These are phyloP conservation scores for Horisme vitalbata DNA, from an alignment of 2,888 invertebrate species.

Conservation along the genomic window DNA sequence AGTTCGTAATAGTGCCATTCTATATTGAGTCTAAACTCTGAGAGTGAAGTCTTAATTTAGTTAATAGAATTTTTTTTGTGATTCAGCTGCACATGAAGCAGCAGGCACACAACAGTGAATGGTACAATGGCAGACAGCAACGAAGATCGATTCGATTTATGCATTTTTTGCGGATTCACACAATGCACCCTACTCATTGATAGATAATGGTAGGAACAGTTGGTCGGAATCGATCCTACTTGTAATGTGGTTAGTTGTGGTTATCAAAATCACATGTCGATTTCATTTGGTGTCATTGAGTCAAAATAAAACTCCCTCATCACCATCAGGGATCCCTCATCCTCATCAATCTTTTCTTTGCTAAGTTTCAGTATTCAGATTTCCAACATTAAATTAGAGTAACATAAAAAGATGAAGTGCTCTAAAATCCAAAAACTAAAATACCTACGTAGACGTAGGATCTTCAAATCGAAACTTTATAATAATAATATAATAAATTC, in stretches of 20 bases:
- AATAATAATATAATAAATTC: too few species aligned
- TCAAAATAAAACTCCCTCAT: conserved; percentile 39
- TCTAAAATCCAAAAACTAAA: too few species aligned
- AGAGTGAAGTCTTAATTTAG: conserved; percentile 3
- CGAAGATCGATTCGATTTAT: conserved; percentile 81
- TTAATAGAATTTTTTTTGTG: background rate
- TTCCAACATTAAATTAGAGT: too few species aligned
- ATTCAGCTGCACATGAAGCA: conserved; percentile 6
- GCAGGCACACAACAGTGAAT: conserved; percentile 60
- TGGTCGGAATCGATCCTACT: conserved; percentile 66
- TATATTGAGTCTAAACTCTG: background rate
- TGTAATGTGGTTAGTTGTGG: conserved; percentile 79
- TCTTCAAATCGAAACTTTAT: too few species aligned
- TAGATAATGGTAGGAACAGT: conserved; percentile 77
- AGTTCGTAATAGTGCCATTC: too few species aligned
- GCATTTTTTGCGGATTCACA: conserved; percentile 71
- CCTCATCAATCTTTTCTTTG: conserved; percentile 14
- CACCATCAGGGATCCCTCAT: too few species aligned
- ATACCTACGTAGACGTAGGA: too few species aligned
- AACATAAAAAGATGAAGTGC: too few species aligned
- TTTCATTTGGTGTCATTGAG: conserved; percentile 51
- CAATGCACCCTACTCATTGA: conserved; percentile 77
- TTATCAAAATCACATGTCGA: conserved; percentile 78
- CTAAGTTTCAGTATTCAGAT: too few species aligned
- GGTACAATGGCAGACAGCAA: conserved; percentile 55